phyloP scores from a whole-genome alignment of 2,113 vertebrate species.

The Bombycilla garrulus region DNA sequence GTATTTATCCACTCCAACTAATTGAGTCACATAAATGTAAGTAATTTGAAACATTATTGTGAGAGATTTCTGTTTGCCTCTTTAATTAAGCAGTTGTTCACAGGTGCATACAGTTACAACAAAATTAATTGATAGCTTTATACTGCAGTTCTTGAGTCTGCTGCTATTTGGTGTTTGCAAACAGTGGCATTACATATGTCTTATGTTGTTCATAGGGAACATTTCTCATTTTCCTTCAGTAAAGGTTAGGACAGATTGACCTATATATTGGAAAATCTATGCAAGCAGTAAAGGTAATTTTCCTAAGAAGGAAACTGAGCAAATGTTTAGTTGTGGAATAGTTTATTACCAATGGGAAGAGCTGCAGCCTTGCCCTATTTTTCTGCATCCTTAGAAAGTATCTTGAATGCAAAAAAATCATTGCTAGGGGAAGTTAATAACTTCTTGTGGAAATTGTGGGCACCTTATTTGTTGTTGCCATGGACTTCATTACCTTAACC shows the following conservation, averaged over 20 bases:
- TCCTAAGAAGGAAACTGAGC: constrained; percentile 53
- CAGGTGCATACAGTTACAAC: constrained; percentile 83
- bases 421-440: not conserved
- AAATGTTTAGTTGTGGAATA: constrained; percentile 66
- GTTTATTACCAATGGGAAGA: constrained; percentile 57
- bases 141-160: constrained; percentile 67
- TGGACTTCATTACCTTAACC: not conserved
- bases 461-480: constrained; percentile 10
- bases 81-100: constrained; percentile 83
- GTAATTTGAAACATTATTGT: constrained; percentile 77
- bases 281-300: constrained; percentile 60
- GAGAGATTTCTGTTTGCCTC: constrained; percentile 81
- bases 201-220: constrained; percentile 50
- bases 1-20: constrained; percentile 79
- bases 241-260: constrained; percentile 64
- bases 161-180: constrained; percentile 70
- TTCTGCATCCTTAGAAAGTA: constrained; percentile 40
- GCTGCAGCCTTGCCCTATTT: constrained; percentile 24
- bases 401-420: constrained; percentile 52
- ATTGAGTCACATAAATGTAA: constrained; percentile 79
- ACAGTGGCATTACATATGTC: constrained; percentile 62
- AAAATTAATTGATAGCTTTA: constrained; percentile 84
- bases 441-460: constrained; percentile 16
- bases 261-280: constrained; percentile 69
- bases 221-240: constrained; percentile 67